phyloP scores from a whole-genome alignment of 1,140 invertebrate genomes.

The Drosophila busckii region DNA sequence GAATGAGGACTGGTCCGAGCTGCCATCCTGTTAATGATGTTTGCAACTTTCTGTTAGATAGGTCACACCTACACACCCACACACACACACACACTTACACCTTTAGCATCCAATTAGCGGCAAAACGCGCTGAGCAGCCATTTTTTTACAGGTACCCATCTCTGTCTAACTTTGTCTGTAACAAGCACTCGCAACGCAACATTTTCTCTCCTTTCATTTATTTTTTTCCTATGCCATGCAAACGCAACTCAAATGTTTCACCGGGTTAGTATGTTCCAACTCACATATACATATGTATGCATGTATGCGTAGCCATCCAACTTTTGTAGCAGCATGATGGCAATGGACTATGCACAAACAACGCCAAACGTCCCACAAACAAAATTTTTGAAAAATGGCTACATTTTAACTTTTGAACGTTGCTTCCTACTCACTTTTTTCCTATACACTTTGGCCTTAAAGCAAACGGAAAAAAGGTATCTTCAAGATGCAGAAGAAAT shows the following conservation, averaged over 20 bases:
- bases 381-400: conserved; percentile 49
- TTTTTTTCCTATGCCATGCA: conserved; percentile 44
- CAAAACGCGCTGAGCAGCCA: conserved; percentile 41
- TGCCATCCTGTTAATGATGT: conserved; percentile 44
- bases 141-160: conserved; percentile 17
- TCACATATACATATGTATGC: neutral
- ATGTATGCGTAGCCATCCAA: conserved; percentile 15
- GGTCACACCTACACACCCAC: conserved; percentile 2
- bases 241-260: conserved; percentile 44
- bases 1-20: neutral
- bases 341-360: conserved; percentile 16
- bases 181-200: conserved; percentile 48
- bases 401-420: conserved; percentile 56
- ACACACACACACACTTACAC: conserved; percentile 15
- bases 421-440: too few relatives aligned
- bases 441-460: too few relatives aligned
- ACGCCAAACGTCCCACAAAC: conserved; percentile 29
- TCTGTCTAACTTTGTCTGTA: conserved; percentile 21
- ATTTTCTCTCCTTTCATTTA: too few relatives aligned
- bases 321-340: conserved; percentile 23
- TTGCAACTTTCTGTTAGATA: conserved; percentile 33
- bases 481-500: too few relatives aligned
- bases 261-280: conserved; percentile 15
- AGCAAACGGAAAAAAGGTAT: too few relatives aligned
- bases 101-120: conserved; percentile 56